These are phyloP conservation scores for Ornithoptera priamus DNA, from an alignment of 2,888 invertebrate species.

Conservation along the genomic window DNA sequence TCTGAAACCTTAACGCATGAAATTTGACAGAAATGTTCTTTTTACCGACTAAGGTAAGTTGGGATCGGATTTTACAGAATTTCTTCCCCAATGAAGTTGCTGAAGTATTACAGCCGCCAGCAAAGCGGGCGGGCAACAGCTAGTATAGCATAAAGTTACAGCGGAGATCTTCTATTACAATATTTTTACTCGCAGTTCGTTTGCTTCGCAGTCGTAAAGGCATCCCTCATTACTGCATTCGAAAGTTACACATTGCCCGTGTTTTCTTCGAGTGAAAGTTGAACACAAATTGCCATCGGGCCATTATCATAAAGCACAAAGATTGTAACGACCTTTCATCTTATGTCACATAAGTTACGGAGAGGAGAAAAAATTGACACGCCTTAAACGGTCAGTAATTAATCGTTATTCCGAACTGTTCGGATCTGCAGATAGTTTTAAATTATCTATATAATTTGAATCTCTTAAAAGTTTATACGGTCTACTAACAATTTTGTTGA, in stretches of 20 bases:
- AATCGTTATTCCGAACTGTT: conserved; percentile 16
- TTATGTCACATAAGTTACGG: conserved; percentile 20
- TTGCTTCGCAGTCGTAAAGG: neutral
- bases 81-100: too few species aligned
- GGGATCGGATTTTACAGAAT: too few species aligned
- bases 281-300: conserved; percentile 26
- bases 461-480: neutral
- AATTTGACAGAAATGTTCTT: too few species aligned
- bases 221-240: conserved; percentile 21
- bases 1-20: too few species aligned
- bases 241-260: conserved; percentile 26
- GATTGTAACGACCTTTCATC: conserved; percentile 20
- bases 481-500: too few species aligned
- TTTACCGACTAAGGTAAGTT: too few species aligned
- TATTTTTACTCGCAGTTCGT: neutral
- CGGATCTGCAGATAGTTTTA: neutral
- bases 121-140: too few species aligned
- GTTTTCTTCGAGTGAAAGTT: conserved; percentile 27
- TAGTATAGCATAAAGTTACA: too few species aligned
- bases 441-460: neutral
- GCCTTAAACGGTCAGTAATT: conserved; percentile 14
- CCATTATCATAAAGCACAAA: conserved; percentile 30
- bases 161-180: neutral
- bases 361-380: conserved; percentile 10
- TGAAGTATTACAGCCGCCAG: too few species aligned